Conservation (phyloP, 2,797 vertebrate genomes). For the Rousettus madagascariensis region DNA sequence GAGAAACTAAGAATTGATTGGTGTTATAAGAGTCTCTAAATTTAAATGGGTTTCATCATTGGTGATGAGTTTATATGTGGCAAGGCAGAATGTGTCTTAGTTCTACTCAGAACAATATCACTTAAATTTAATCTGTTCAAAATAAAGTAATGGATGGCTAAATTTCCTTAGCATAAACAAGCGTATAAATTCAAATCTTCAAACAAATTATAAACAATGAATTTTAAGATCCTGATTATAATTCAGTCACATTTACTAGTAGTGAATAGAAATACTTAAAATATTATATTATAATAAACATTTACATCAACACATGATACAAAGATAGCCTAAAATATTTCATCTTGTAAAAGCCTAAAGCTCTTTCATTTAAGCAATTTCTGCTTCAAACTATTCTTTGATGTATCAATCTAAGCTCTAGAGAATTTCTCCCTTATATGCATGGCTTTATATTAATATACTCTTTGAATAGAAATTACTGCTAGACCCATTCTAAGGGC, state of each 20-base stretch:
- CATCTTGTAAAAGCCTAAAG: not conserved
- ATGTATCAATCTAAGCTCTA: not conserved
- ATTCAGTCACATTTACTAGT: not conserved
- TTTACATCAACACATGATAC: not conserved
- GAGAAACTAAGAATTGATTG: conserved; percentile 48
- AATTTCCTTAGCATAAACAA: not conserved
- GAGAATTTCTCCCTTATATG: not conserved
- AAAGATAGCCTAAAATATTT: not conserved
- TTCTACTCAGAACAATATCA: not conserved
- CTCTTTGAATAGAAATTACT: not conserved
- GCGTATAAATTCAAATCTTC: not conserved
- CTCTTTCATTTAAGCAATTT: not conserved
- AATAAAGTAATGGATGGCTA: not conserved
- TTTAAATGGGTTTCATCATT: conserved; percentile 41
- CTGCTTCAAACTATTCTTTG: not conserved
- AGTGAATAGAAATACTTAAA: not conserved
- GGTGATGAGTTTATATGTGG: not conserved
- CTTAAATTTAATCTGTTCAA: conserved; percentile 9
- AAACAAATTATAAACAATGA: not conserved
- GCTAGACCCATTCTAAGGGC: not conserved
- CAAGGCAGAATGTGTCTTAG: not conserved
- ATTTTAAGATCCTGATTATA: not conserved
- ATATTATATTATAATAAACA: conserved; percentile 8
- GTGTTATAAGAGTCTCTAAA: conserved; percentile 36
- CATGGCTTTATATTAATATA: not conserved